Evolutionary conservation across 1,140 invertebrate species (phyloP).

Genomic region (Homarus americanus): DNA sequence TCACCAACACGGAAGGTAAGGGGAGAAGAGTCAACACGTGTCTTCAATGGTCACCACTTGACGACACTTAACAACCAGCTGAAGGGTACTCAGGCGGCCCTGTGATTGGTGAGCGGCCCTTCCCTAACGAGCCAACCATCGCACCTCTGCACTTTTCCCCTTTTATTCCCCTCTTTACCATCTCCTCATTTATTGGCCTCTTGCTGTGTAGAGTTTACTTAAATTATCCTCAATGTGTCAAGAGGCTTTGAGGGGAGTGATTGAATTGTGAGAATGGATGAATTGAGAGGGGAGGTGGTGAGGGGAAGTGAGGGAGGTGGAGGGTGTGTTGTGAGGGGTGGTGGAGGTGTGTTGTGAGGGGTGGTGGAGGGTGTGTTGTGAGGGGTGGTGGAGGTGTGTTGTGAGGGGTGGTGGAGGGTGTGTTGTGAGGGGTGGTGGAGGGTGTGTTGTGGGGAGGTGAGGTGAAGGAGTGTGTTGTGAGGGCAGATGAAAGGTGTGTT

Average conservation of each 20-base stretch:
- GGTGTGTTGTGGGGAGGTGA: too few species aligned
- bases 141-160: not conserved
- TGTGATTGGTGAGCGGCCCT: slow-evolving; percentile 1
- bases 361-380: too few species aligned
- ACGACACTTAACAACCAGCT: not conserved
- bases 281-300: not conserved
- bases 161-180: not conserved
- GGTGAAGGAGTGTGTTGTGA: too few species aligned
- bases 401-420: too few species aligned
- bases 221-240: slow-evolving; percentile 1
- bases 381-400: too few species aligned
- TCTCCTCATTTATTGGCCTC: slow-evolving; percentile 21
- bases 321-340: not conserved
- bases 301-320: not conserved
- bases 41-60: not conserved
- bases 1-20: too few species aligned
- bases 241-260: not conserved
- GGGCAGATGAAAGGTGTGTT: too few species aligned
- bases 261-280: not conserved
- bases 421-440: too few species aligned
- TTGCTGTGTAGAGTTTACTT: slow-evolving; percentile 16
- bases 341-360: too few species aligned
- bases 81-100: not conserved
- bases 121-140: not conserved
- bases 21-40: not conserved